Conservation (phyloP, 2,888 invertebrate genomes). For the Bembecia ichneumoniformis region DNA sequence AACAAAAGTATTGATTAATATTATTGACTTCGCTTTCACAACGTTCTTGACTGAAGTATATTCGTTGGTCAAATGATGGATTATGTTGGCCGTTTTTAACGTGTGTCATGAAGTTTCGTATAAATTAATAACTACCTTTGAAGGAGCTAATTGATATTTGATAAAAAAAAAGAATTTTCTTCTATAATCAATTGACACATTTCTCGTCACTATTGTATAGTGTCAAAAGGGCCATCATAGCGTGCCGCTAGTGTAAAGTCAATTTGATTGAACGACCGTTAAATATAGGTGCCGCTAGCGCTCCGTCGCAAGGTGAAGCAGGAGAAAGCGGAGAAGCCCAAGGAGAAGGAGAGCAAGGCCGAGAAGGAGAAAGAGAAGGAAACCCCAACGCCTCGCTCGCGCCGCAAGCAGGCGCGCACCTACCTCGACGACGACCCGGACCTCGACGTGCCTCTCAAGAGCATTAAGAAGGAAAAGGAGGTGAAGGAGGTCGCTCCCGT, state of each 20-base stretch:
- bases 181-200: too few relatives aligned
- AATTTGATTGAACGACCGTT: background rate
- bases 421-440: constrained; percentile 45
- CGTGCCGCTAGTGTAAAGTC: background rate
- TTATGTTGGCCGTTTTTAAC: too few relatives aligned
- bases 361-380: constrained; percentile 17
- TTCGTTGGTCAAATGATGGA: too few relatives aligned
- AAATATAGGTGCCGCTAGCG: constrained; percentile 44
- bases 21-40: too few relatives aligned
- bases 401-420: constrained; percentile 40
- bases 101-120: too few relatives aligned
- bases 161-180: too few relatives aligned
- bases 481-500: constrained; percentile 38
- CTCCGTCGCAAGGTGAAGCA: constrained; percentile 57
- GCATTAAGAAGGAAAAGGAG: constrained; percentile 48
- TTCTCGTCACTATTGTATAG: too few relatives aligned
- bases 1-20: too few relatives aligned
- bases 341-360: constrained; percentile 29
- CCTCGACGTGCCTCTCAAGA: constrained; percentile 49
- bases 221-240: background rate
- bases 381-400: constrained; percentile 19
- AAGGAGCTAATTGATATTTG: too few relatives aligned
- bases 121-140: too few relatives aligned
- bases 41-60: too few relatives aligned
- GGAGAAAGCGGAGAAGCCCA: constrained; percentile 23